These are phyloP conservation scores for Rissa tridactyla DNA, from an alignment of 2,113 vertebrate genomes.

Conservation along the genomic window DNA sequence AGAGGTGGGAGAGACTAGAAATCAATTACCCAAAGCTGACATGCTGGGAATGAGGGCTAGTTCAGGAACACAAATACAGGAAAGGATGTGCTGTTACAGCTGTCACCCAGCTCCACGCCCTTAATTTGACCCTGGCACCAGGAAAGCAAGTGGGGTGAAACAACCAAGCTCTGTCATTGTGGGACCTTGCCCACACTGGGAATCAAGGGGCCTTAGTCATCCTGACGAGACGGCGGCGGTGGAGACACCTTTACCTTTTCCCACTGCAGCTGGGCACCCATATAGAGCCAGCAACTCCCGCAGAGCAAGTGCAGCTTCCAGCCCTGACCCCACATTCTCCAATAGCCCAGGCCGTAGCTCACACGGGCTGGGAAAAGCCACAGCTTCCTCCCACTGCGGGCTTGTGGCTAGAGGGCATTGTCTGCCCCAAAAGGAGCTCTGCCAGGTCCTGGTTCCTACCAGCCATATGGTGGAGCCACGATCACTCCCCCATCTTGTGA, in stretches of 20 bases:
- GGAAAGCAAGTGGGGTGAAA: not conserved
- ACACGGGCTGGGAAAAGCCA: not conserved
- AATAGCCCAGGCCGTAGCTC: not conserved
- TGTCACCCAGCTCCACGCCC: not conserved
- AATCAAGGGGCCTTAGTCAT: not conserved
- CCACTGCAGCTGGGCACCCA: not conserved
- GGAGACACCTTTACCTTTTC: not conserved
- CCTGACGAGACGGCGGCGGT: rapidly evolving
- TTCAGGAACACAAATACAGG: not conserved
- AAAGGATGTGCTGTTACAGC: not conserved
- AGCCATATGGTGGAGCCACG: not conserved
- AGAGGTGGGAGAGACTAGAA: not conserved
- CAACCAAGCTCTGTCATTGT: not conserved
- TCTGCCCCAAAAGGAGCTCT: not conserved
- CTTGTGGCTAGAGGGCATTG: not conserved
- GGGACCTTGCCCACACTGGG: not conserved
- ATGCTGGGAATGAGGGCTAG: not conserved
- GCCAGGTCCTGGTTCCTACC: not conserved
- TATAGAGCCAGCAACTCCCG: not conserved
- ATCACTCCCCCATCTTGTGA: not conserved
- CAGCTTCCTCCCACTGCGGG: not conserved
- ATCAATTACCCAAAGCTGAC: not conserved
- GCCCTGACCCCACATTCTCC: not conserved
- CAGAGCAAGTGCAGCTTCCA: not conserved
- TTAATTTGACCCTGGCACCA: not conserved